Base-by-base conservation (phyloP, 2,113 vertebrate genomes). In the Hassar affinis region DNA sequence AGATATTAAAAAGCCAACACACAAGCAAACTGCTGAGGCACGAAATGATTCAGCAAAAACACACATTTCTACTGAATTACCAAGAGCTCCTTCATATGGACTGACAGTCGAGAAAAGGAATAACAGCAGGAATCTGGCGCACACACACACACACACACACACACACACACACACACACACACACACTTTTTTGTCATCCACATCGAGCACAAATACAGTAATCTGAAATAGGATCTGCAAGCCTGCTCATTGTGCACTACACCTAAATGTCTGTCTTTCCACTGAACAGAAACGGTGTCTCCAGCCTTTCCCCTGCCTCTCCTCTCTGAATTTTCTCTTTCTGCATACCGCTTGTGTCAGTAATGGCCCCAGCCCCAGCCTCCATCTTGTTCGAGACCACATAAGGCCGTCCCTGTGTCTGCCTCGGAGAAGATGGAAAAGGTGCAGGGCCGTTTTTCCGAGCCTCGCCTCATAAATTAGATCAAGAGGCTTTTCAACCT, bases 31-130 rank as follows among this genome's bases (percentile, higher is more conserved):
- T 79, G 83, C 72, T 84, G 85, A 86, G 30, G 38, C 7, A 74
- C 7, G 52, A 81, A 78, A 83, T 68, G 79, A 54, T 18, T 57
- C 83, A 85, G 57, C 83, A 76, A 87, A 90, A 45, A 86, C 27
- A 35, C 8, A n/a, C 3, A 59, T 30, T 47, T 72, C 11, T 6
- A 38, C 18, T 1, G 49, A 82, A 74, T 59, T 2, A 82, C 54
- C n/a, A 22, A 45, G 9, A 80, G 64, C 27, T 81, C 54, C 33
- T 54, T n/a, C 54, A 76, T 78, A 64, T 77, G 52, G 66, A 33
- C 33, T 68, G 68, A 79, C 54, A 27, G 68, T 72, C 45, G 78
- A 62, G 59, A 61, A 51, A 78, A 68, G 80, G 74, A 61, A 74
- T 25, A 71, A 57, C 68, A 51, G 52, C 30, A 20, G n/a, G 54